Percentiles rank a stretch among this genome's conserved stretches.
phyloP scores from a whole-genome alignment of 2,888 invertebrate genomes.

The Mythimna albipuncta region DNA sequence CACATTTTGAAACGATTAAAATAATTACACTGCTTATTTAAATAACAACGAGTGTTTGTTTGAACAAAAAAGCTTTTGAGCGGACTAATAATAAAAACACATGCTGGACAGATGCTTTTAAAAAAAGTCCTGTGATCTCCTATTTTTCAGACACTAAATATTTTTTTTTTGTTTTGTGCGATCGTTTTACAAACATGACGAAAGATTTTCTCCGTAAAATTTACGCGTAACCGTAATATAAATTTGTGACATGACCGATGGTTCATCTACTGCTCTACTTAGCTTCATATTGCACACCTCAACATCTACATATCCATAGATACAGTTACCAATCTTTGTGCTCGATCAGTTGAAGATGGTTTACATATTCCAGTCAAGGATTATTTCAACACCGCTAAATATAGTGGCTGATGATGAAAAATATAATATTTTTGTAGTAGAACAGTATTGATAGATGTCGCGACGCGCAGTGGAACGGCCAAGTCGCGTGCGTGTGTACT shows the following conservation, averaged over 20 bases:
- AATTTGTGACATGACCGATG: not conserved
- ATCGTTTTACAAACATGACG: not conserved
- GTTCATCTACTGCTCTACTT: not conserved
- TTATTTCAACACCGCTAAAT: constrained; percentile 47
- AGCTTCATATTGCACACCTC: not conserved
- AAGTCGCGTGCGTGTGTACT: constrained; percentile 40
- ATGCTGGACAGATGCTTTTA: constrained; percentile 6
- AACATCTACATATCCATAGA: not conserved
- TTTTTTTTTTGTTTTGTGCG: not conserved
- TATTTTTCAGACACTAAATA: not conserved
- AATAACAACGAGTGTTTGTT: constrained; percentile 11
- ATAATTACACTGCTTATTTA: constrained; percentile 1
- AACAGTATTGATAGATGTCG: constrained; percentile 57
- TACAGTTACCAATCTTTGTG: not conserved
- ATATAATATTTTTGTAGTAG: constrained; percentile 53
- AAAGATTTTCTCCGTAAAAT: not conserved
- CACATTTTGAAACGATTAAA: not conserved
- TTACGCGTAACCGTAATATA: not conserved
- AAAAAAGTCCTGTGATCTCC: not conserved
- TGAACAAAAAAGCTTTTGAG: not conserved
- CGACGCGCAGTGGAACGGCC: constrained; percentile 14
- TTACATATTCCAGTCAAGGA: constrained; percentile 22
- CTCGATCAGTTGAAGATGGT: constrained; percentile 15
- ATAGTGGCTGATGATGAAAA: constrained; percentile 51
- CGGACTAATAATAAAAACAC: constrained; percentile 2